Evolutionary conservation across 2,888 invertebrate species (phyloP).

Genomic region (Lordiphosa fenestrarum): DNA sequence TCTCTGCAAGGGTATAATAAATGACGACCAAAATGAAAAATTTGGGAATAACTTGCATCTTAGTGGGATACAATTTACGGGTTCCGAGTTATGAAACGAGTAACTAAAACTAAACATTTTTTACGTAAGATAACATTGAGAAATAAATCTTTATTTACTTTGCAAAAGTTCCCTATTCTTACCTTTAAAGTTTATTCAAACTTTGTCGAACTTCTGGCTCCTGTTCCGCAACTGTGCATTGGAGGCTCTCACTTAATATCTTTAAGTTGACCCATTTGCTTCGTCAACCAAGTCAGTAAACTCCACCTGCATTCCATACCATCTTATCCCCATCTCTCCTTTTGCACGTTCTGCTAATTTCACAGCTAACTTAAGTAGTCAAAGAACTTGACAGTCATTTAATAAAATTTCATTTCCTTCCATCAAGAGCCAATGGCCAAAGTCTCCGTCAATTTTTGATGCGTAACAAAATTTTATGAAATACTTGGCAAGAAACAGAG

Average conservation of each 20-base stretch:
- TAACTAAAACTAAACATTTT: no score
- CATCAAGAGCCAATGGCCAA: constrained; percentile 24
- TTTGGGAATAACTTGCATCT: no score
- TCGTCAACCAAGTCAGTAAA: constrained; percentile 13
- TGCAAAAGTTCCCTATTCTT: background rate
- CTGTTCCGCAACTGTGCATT: background rate
- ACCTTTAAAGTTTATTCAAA: background rate
- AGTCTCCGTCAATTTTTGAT: constrained; percentile 44
- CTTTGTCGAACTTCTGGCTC: constrained; percentile 11
- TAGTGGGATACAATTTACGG: no score
- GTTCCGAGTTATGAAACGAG: no score
- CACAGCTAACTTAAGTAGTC: constrained; percentile 34
- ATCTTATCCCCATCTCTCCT: constrained; percentile 29
- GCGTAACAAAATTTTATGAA: constrained; percentile 72
- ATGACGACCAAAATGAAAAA: no score
- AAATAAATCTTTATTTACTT: constrained; percentile 18
- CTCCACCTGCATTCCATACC: constrained; percentile 12
- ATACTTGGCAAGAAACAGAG: constrained; percentile 20
- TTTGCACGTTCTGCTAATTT: constrained; percentile 5
- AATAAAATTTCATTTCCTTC: constrained; percentile 63
- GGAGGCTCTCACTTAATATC: background rate
- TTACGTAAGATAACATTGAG: no score
- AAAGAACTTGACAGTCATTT: constrained; percentile 53
- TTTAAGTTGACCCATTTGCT: constrained; percentile 44
- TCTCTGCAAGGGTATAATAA: no score